phyloP scores from a whole-genome alignment of 92 coral and sea anemone genomes.

The Micromussa lordhowensis region DNA sequence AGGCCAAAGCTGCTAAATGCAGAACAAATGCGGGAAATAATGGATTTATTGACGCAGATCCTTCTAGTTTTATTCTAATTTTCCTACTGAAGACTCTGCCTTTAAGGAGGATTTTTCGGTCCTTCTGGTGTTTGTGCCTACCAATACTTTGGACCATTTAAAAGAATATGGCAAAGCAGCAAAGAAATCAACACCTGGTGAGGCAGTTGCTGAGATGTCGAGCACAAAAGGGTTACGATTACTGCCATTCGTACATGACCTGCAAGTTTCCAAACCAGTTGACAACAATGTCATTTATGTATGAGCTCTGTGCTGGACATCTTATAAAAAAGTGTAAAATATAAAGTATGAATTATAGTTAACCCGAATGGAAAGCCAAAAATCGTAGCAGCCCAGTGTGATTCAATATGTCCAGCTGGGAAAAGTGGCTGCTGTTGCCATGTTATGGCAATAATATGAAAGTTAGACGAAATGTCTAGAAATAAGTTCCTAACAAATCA shows the following conservation, averaged over 20 bases:
- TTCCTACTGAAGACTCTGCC: too few relatives aligned
- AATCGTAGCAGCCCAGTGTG: conserved; percentile 63
- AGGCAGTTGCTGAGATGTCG: conserved; percentile 67
- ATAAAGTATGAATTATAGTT: conserved; percentile 66
- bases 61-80: too few relatives aligned
- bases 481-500: conserved; percentile 44
- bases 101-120: too few relatives aligned
- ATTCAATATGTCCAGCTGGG: conserved; percentile 70
- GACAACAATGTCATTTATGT: conserved; percentile 52
- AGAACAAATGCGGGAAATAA: too few relatives aligned
- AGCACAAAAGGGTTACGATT: conserved; percentile 69
- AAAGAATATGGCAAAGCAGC: conserved; percentile 69
- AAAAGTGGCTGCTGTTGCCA: conserved; percentile 72
- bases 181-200: conserved; percentile 52
- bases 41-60: too few relatives aligned
- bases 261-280: conserved; percentile 56
- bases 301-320: conserved; percentile 75
- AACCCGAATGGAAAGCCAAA: conserved; percentile 68
- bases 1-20: too few relatives aligned
- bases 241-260: conserved; percentile 66
- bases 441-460: conserved; percentile 74
- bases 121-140: conserved; percentile 69
- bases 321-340: conserved; percentile 70
- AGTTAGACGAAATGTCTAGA: conserved; percentile 72
- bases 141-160: conserved; percentile 73